Evolutionary conservation across 2,888 invertebrate species (phyloP), one percentile per base, ranked within the genome.

Genomic region (Andrena minutula): DNA sequence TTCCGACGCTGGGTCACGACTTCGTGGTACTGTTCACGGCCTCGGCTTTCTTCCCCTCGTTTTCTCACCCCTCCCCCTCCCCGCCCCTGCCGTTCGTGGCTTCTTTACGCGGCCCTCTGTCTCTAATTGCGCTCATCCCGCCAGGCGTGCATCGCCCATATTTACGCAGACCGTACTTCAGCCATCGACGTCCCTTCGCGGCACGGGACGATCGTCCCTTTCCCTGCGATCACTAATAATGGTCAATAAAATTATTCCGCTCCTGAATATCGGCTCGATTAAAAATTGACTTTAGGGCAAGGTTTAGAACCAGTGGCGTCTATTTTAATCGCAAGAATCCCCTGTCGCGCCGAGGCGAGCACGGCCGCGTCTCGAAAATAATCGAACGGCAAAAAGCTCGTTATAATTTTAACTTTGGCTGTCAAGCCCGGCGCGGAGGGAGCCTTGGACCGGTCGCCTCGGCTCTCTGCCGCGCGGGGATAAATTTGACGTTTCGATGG

Each of bases 1-100:
- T 91, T 89, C 87, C 87, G 86, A 88, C 85, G 86, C 79, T 77
- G 79, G 88, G 86, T 88, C 88, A 88, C 88, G 88, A 88, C 86
- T 88, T 68, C 63, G 77, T 75, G 79, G 80, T 84, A 73, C 77
- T 82, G 77, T 81, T 79, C 79, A 12, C 64, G 53, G 76, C 82
- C 75, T 76, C 75, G 66, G 66, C 85, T 78, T 78, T 71, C 56
- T 58, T 74, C 70, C 70, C 71, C 32, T 68, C 66, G 51, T 51
- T 61, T 69, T 73, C 63, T 71, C 58, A 35, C 32, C 30, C 75
- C n/a, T 12, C n/a, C 26, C 12, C 56, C 7, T 23, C 30, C 6
- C 23, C 6, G 20, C 10, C 53, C 56, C 16, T 28, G 53, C 56
- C 20, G 8, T 23, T 12, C 69, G 47, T 53, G 35, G 64, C 65